Evolutionary conservation across 2,797 vertebrate species (phyloP), one percentile per base, ranked within the genome.

Genomic region (Luscinia luscinia): DNA sequence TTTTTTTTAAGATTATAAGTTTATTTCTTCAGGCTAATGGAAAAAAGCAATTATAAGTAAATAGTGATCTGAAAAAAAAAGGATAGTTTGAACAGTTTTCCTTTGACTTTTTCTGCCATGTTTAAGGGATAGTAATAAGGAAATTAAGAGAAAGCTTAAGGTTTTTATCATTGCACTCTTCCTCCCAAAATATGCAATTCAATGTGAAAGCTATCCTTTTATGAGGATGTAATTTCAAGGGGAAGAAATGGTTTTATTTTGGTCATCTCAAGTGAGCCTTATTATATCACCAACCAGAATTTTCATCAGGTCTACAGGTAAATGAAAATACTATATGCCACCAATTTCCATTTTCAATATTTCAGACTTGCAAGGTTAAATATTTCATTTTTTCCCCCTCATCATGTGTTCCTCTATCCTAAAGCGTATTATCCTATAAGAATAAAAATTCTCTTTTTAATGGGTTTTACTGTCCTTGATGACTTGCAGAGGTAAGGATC

Each of bases 211-310:
- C 6, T 62, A 13, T 48, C 4, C 5, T 45, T 70, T 63, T 17
- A 41, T 9, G 13, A 67, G 6, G 14, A 57, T 51, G n/a, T 48
- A 73, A 30, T 30, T 17, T 27, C 45, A 4, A 4, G 26, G 19
- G 10, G n/a, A 12, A 89, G 12, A 79, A 84, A 38, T 45, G 0
- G 0, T 57, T 21, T 75, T 75, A 5, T 15, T 67, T 48, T 41
- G 7, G 4, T 68, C 27, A 38, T 16, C 6, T 63, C 6, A 3
- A 74, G 7, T 51, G 9, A 77, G 8, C 5, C 3, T 34, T 5
- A 1, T 3, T 54, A 28, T 4, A 2, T 12, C n/a, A 62, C 2
- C 9, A 7, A 38, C 2, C 5, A 59, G 23, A 81, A 32, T 77
- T 92, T 90, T 55, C n/a, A 48, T 52, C 6, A 40, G 2, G 5